These are phyloP conservation scores for Boloria selene DNA, from an alignment of 2,888 invertebrate genomes.

Conservation along the genomic window DNA sequence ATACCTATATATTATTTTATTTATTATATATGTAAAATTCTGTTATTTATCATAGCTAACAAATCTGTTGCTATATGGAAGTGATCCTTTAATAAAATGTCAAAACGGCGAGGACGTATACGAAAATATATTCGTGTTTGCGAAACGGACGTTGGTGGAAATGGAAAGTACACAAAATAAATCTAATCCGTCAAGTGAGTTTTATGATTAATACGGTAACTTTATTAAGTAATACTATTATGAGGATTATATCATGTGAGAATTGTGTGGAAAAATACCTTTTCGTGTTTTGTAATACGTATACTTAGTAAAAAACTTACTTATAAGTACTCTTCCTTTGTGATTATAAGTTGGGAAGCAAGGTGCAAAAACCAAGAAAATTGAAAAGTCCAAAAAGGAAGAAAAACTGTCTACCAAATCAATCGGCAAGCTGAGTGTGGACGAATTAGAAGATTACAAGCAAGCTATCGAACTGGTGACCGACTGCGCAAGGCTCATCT, in stretches of 20 bases:
- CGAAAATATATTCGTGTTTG: slow-evolving; percentile 61
- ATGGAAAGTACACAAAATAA: slow-evolving; percentile 39
- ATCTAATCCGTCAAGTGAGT: slow-evolving; percentile 29
- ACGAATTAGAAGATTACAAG: slow-evolving; percentile 56
- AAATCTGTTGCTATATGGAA: slow-evolving; percentile 63
- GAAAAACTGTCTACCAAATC: slow-evolving; percentile 46
- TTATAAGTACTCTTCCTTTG: too few relatives aligned
- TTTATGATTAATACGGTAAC: neutral
- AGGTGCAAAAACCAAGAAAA: slow-evolving; percentile 44
- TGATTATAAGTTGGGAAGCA: slow-evolving; percentile 28
- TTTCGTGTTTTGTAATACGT: too few relatives aligned
- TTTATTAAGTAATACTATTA: neutral
- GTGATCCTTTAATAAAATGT: slow-evolving; percentile 64
- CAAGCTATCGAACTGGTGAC: slow-evolving; percentile 58
- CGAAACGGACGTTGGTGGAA: slow-evolving; percentile 46
- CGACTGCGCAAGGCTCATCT: slow-evolving; percentile 61
- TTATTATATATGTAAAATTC: neutral
- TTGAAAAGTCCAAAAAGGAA: slow-evolving; percentile 50
- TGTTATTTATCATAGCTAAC: slow-evolving; percentile 55
- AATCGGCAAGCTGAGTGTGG: slow-evolving; percentile 43
- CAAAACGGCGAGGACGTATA: slow-evolving; percentile 52
- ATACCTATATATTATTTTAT: neutral
- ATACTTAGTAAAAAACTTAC: too few relatives aligned
- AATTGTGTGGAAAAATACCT: too few relatives aligned
- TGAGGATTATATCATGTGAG: too few relatives aligned